Evolutionary conservation across 2,113 vertebrate species (phyloP).

Genomic region (Syrrhaptes paradoxus): DNA sequence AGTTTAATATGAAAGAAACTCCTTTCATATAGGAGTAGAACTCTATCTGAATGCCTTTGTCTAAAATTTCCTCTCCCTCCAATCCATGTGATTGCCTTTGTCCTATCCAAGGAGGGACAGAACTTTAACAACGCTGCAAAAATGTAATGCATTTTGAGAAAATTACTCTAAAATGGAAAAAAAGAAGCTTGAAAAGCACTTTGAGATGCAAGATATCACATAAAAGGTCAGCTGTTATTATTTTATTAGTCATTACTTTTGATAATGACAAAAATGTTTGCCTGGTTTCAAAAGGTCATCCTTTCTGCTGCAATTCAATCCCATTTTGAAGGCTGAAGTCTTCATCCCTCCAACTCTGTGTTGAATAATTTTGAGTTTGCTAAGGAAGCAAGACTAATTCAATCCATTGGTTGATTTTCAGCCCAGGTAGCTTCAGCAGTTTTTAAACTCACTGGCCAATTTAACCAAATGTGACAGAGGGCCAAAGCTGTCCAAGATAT

Average conservation of each 20-base stretch:
- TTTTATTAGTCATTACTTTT: conserved; percentile 29
- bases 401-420: neutral
- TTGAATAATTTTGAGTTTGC: neutral
- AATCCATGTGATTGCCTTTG: neutral
- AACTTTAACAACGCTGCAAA: neutral
- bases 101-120: neutral
- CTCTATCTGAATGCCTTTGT: neutral
- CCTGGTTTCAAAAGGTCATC: neutral
- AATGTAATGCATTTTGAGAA: neutral
- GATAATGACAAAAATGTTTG: conserved; percentile 12
- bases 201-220: neutral
- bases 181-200: conserved; percentile 3
- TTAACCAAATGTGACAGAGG: conserved; percentile 2
- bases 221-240: neutral
- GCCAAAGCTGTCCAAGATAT: neutral
- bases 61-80: neutral
- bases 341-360: neutral
- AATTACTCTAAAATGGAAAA: neutral
- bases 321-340: neutral
- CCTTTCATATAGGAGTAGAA: neutral
- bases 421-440: neutral
- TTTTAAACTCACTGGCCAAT: neutral
- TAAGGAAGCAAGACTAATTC: neutral
- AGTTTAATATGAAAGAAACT: neutral
- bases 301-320: neutral